Evolutionary conservation across 2,797 vertebrate species (phyloP).

Genomic region (Trematomus bernacchii): DNA sequence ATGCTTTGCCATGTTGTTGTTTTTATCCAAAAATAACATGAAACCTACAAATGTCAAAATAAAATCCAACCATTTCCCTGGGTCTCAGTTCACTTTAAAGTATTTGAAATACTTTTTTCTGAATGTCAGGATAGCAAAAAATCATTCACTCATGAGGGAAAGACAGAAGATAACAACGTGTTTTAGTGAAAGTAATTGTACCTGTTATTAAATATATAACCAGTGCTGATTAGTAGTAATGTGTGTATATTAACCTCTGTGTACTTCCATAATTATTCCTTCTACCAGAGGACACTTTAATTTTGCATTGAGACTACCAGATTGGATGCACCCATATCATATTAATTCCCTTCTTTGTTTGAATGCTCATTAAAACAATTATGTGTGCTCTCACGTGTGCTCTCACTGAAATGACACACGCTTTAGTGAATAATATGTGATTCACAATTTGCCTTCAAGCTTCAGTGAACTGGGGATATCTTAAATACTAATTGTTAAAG

Average conservation of each 20-base stretch:
- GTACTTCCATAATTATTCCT: constrained; percentile 38
- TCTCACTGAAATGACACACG: constrained; percentile 57
- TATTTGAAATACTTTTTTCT: constrained; percentile 37
- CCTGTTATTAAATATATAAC: constrained; percentile 13
- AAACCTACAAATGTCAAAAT: constrained; percentile 67
- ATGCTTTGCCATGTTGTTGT: constrained; percentile 71
- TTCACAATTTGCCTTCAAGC: constrained; percentile 67
- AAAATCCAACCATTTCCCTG: constrained; percentile 52
- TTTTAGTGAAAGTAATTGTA: constrained; percentile 21
- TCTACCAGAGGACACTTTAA: constrained; percentile 43
- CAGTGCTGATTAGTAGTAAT: constrained; percentile 18
- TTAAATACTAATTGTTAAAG: constrained; percentile 74
- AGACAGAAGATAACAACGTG: constrained; percentile 4
- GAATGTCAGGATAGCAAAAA: constrained; percentile 19
- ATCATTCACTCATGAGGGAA: constrained; percentile 8
- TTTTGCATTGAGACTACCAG: constrained; percentile 42
- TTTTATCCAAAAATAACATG: constrained; percentile 77
- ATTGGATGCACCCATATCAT: constrained; percentile 54
- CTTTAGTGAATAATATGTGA: constrained; percentile 63
- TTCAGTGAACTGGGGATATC: constrained; percentile 56
- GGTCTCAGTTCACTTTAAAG: constrained; percentile 40
- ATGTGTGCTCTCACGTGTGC: constrained; percentile 50
- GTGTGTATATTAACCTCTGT: constrained; percentile 33
- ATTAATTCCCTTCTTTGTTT: constrained; percentile 64
- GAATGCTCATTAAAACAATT: constrained; percentile 64